These are phyloP conservation scores for Endotricha flammealis DNA, from an alignment of 2,888 invertebrate species.

Conservation along the genomic window DNA sequence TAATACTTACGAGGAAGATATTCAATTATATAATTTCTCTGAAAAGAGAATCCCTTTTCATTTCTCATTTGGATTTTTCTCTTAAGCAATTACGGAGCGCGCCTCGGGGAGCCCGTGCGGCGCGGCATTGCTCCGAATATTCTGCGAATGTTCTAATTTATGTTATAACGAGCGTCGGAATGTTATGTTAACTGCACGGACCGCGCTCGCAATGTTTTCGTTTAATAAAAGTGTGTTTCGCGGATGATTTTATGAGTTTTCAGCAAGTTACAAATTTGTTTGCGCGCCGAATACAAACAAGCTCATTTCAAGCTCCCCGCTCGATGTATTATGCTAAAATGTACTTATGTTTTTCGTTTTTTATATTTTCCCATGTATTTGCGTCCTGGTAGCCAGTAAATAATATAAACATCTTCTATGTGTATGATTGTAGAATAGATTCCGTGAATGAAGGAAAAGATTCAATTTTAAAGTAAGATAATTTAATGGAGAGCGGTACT, in stretches of 20 bases:
- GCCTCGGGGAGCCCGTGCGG: constrained; percentile 59
- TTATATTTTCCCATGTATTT: too few species aligned
- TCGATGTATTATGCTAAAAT: constrained; percentile 28
- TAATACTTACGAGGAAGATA: constrained; percentile 76
- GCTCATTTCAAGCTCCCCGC: constrained; percentile 45
- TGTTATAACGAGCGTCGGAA: constrained; percentile 63
- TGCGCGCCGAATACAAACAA: constrained; percentile 52
- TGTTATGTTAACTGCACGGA: constrained; percentile 65
- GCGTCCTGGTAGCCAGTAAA: too few species aligned
- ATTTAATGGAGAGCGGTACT: too few species aligned
- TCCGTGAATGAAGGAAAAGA: too few species aligned
- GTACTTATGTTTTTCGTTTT: constrained; percentile 27
- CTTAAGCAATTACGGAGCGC: constrained; percentile 71
- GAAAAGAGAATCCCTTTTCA: constrained; percentile 76
- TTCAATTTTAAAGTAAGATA: too few species aligned
- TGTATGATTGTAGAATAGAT: too few species aligned
- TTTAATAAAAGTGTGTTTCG: constrained; percentile 65
- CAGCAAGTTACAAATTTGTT: constrained; percentile 58
- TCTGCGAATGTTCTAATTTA: constrained; percentile 61
- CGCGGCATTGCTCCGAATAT: constrained; percentile 53
- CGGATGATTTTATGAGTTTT: constrained; percentile 61
- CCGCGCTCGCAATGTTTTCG: constrained; percentile 61
- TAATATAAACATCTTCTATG: too few species aligned
- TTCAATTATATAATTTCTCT: constrained; percentile 78
- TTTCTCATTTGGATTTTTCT: constrained; percentile 79